Conservation (phyloP, 2,888 invertebrate species). For the Epirrhoe alternata region DNA sequence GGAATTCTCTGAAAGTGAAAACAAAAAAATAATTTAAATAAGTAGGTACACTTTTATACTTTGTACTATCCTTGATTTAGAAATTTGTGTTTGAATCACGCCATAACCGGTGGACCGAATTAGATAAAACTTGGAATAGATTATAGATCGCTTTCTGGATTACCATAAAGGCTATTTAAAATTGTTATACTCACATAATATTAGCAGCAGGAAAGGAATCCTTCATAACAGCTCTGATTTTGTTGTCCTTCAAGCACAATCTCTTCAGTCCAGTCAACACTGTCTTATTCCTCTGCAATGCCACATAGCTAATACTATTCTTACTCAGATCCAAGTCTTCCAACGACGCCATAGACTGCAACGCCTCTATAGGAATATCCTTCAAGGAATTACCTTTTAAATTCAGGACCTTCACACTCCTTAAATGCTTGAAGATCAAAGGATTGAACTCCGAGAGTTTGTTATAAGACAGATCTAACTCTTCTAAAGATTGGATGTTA, state of each 20-base stretch:
- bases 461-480: slow-evolving; percentile 83
- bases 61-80: no score
- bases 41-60: no score
- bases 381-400: slow-evolving; percentile 77
- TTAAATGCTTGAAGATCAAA: slow-evolving; percentile 69
- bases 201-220: slow-evolving; percentile 72
- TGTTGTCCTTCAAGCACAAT: slow-evolving; percentile 81
- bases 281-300: slow-evolving; percentile 65
- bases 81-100: no score
- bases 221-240: slow-evolving; percentile 70
- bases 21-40: no score
- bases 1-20: slow-evolving; percentile 63
- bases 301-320: slow-evolving; percentile 71
- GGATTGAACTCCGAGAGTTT: slow-evolving; percentile 70
- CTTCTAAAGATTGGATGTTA: slow-evolving; percentile 70
- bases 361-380: slow-evolving; percentile 68
- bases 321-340: slow-evolving; percentile 80
- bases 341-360: slow-evolving; percentile 68
- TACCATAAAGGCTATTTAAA: no score
- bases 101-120: no score
- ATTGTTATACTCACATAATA: slow-evolving; percentile 67
- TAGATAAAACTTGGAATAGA: no score
- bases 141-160: no score
- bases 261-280: slow-evolving; percentile 65
- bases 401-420: slow-evolving; percentile 69